Evolutionary conservation across 2,797 vertebrate genomes (phyloP).

Genomic region (Cyprinella venusta): DNA sequence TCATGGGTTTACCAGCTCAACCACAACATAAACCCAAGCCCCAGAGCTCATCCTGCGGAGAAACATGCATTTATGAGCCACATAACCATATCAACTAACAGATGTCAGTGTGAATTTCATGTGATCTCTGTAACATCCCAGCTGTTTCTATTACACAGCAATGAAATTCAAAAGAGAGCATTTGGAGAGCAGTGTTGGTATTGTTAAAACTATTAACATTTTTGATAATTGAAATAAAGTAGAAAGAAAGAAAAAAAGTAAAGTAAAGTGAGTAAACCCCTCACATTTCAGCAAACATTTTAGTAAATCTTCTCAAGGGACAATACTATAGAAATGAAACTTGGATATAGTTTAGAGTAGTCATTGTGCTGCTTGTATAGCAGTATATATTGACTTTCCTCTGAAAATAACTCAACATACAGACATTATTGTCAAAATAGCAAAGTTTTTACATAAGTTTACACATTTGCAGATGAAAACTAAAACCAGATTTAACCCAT

Average conservation of each 20-base stretch:
- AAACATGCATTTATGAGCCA: slow-evolving; percentile 21
- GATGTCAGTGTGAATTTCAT: slow-evolving; percentile 1
- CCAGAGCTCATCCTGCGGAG: slow-evolving; percentile 1
- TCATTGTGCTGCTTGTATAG: too few species aligned
- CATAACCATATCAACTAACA: background rate
- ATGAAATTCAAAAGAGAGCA: background rate
- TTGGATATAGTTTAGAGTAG: too few species aligned
- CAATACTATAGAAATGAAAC: too few species aligned
- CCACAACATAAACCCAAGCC: slow-evolving; percentile 18
- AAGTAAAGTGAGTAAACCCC: background rate
- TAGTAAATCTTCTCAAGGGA: too few species aligned
- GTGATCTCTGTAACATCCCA: background rate
- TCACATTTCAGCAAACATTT: too few species aligned
- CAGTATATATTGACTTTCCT: too few species aligned
- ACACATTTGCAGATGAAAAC: background rate
- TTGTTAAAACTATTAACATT: background rate
- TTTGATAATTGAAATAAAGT: background rate
- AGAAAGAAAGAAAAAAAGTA: background rate
- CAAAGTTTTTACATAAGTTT: background rate
- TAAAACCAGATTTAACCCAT: background rate
- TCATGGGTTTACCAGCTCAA: slow-evolving; percentile 24
- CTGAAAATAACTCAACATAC: too few species aligned
- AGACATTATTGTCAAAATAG: too few species aligned
- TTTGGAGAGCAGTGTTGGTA: background rate
- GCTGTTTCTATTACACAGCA: background rate